phyloP scores from a whole-genome alignment of 2,797 vertebrate species.

The Lagothrix lagotricha region DNA sequence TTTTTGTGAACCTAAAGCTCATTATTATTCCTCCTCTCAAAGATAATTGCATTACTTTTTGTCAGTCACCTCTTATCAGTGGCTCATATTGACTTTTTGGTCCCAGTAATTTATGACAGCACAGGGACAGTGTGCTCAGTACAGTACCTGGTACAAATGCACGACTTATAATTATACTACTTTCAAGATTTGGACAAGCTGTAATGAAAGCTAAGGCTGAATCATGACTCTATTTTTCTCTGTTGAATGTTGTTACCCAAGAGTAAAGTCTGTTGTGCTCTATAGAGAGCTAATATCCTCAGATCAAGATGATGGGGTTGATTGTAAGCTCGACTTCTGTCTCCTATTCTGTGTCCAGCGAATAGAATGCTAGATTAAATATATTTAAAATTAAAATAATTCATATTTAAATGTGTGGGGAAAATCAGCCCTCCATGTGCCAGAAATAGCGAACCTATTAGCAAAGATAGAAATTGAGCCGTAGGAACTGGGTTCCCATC shows the following conservation, averaged over 20 bases:
- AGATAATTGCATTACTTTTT: background rate
- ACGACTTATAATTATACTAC: background rate
- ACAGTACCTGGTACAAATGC: background rate
- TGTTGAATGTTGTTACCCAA: background rate
- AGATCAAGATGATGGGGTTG: background rate
- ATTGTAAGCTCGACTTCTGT: background rate
- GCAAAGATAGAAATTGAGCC: background rate
- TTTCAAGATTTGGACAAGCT: conserved; percentile 6
- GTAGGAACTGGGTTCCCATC: background rate
- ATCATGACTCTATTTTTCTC: background rate
- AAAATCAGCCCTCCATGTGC: background rate
- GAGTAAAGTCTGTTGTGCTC: background rate
- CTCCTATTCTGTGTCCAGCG: background rate
- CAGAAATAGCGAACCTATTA: background rate
- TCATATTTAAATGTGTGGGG: background rate
- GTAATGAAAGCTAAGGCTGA: background rate
- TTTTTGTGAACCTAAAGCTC: background rate
- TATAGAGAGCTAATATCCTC: background rate
- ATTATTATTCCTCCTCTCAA: background rate
- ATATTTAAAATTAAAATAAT: conserved; percentile 10
- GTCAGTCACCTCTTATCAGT: background rate
- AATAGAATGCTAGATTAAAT: background rate
- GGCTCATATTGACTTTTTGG: background rate
- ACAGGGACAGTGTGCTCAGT: background rate
- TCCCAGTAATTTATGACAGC: background rate